Percentiles rank a stretch among this genome's conserved stretches.
Conservation (phyloP, 2,113 vertebrate genomes). For the Lipophrys pholis region DNA sequence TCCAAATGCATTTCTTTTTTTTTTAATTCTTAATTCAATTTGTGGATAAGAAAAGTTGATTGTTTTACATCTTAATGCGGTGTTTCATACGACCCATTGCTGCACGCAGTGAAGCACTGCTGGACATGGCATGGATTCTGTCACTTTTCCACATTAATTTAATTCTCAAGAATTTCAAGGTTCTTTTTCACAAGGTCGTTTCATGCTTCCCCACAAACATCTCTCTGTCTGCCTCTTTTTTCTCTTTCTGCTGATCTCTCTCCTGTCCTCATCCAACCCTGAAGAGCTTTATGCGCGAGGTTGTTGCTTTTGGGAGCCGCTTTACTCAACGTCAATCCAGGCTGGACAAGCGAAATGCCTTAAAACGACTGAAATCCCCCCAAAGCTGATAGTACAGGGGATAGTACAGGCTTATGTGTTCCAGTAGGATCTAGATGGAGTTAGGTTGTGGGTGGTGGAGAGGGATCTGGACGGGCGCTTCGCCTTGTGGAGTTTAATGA, state of each 20-base stretch:
- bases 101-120: constrained; percentile 39
- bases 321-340: constrained; percentile 71
- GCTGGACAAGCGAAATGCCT: constrained; percentile 68
- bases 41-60: constrained; percentile 19
- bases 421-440: constrained; percentile 62
- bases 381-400: constrained; percentile 73
- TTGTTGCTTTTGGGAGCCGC: constrained; percentile 64
- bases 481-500: constrained; percentile 22
- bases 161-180: constrained; percentile 56
- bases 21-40: constrained; percentile 5
- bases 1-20: too few relatives aligned
- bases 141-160: constrained; percentile 56
- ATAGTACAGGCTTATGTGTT: constrained; percentile 74
- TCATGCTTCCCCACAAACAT: constrained; percentile 43
- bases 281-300: constrained; percentile 59
- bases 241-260: constrained; percentile 9
- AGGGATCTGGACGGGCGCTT: neutral
- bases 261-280: constrained; percentile 61
- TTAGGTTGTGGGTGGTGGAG: constrained; percentile 19
- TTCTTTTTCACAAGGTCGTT: constrained; percentile 36
- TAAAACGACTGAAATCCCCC: constrained; percentile 75
- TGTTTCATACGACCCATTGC: constrained; percentile 26
- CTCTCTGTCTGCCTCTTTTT: constrained; percentile 11
- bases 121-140: constrained; percentile 17
- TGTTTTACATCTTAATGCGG: constrained; percentile 40